phyloP scores from a whole-genome alignment of 2,797 vertebrate species.

The Heterohyrax brucei region DNA sequence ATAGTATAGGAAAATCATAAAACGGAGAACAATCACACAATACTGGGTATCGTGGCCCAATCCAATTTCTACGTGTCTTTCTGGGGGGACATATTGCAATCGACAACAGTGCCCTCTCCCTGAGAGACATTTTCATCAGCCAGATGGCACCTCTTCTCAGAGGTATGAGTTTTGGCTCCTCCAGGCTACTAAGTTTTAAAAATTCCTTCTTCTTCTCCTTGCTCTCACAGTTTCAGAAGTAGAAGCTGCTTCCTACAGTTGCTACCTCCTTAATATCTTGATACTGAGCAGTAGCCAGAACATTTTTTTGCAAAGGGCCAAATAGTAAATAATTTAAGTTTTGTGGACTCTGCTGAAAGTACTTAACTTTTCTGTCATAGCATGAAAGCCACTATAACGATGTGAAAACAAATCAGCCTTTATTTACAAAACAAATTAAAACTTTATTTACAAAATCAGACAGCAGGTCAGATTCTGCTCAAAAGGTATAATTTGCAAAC shows the following conservation, averaged over 20 bases:
- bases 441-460: constrained; percentile 37
- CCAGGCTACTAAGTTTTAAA: background rate
- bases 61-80: too few relatives aligned
- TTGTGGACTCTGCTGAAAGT: constrained; percentile 2
- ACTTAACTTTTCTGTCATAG: background rate
- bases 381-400: background rate
- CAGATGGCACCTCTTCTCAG: background rate
- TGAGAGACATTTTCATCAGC: background rate
- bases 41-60: too few relatives aligned
- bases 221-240: background rate
- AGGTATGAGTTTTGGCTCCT: background rate
- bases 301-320: background rate
- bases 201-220: background rate
- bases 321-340: background rate
- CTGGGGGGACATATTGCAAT: too few relatives aligned
- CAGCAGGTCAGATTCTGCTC: background rate
- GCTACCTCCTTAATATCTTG: background rate
- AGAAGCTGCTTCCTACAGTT: background rate
- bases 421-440: background rate
- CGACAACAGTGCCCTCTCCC: background rate
- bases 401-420: background rate
- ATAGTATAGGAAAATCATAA: too few relatives aligned
- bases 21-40: too few relatives aligned
- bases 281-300: background rate
- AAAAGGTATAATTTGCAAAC: background rate